Conservation (phyloP, 2,797 vertebrate genomes). For the Chrysocyon brachyurus region DNA sequence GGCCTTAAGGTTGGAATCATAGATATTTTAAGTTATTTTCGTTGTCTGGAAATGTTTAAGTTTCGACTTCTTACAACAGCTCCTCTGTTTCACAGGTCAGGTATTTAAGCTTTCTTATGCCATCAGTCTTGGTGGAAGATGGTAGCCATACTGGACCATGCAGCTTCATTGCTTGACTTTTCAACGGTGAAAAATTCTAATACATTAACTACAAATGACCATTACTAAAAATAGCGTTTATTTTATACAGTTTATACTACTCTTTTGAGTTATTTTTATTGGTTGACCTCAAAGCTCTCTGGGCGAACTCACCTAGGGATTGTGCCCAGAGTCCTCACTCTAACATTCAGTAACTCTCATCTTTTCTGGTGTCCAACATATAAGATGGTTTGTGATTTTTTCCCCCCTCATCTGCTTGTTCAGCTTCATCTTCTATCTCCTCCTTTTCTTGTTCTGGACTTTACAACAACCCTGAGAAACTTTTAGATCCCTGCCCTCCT, state of each 20-base stretch:
- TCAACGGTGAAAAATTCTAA: constrained; percentile 8
- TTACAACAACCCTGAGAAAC: background rate
- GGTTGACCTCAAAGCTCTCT: background rate
- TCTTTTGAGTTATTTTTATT: background rate
- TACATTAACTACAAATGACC: background rate
- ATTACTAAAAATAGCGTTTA: background rate
- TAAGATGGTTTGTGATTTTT: background rate
- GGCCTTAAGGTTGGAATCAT: constrained; percentile 90
- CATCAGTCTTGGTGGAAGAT: background rate
- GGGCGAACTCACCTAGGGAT: background rate
- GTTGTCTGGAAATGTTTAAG: constrained; percentile 8
- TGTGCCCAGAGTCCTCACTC: background rate
- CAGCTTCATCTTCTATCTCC: background rate
- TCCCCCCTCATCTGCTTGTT: background rate
- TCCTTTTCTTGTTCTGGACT: background rate
- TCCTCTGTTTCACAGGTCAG: background rate
- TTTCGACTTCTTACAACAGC: background rate
- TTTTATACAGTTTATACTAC: background rate
- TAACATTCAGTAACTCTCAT: background rate
- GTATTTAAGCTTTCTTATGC: background rate
- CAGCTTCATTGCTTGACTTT: background rate
- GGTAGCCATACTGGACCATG: background rate
- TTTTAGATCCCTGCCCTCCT: too few relatives aligned
- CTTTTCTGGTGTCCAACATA: background rate
- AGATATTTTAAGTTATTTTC: background rate